A percentile compares a stretch with the other conserved stretches of the same genome.
These are phyloP conservation scores for Trichogramma evanescens DNA, from an alignment of 2,888 invertebrate genomes.

Conservation along the genomic window DNA sequence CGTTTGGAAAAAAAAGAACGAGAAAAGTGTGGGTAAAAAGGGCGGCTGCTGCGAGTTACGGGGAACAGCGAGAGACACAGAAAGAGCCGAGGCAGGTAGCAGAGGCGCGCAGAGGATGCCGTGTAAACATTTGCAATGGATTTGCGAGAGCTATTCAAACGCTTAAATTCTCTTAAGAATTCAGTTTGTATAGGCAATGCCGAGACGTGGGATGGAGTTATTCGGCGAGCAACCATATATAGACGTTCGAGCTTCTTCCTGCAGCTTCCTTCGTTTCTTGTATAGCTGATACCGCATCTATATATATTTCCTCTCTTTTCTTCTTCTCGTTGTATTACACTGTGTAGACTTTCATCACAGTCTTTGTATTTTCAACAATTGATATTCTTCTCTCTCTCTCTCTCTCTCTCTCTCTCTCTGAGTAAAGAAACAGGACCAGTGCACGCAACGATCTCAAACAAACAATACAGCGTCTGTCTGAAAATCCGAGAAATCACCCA, in stretches of 20 bases:
- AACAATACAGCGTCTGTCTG: conserved; percentile 38
- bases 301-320: conserved; percentile 18
- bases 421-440: conserved; percentile 42
- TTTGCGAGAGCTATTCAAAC: conserved; percentile 48
- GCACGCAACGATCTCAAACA: conserved; percentile 35
- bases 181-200: conserved; percentile 42
- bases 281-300: conserved; percentile 4
- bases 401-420: conserved; percentile 30
- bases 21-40: background rate
- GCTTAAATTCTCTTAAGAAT: conserved; percentile 49
- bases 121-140: conserved; percentile 49
- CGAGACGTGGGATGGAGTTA: background rate
- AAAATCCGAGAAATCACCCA: conserved; percentile 39
- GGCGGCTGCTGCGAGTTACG: background rate
- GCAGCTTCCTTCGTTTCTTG: conserved; percentile 24
- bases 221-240: conserved; percentile 27
- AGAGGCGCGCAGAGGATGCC: conserved; percentile 29
- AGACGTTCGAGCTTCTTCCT: conserved; percentile 1
- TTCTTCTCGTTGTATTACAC: conserved; percentile 19
- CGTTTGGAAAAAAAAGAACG: background rate
- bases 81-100: conserved; percentile 15
- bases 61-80: conserved; percentile 10
- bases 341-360: conserved; percentile 24
- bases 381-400: conserved; percentile 41
- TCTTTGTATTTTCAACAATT: conserved; percentile 47